Evolutionary conservation across 2,888 invertebrate genomes (phyloP), one percentile per base, ranked within the genome.

Genomic region (Standfussiana lucernea): DNA sequence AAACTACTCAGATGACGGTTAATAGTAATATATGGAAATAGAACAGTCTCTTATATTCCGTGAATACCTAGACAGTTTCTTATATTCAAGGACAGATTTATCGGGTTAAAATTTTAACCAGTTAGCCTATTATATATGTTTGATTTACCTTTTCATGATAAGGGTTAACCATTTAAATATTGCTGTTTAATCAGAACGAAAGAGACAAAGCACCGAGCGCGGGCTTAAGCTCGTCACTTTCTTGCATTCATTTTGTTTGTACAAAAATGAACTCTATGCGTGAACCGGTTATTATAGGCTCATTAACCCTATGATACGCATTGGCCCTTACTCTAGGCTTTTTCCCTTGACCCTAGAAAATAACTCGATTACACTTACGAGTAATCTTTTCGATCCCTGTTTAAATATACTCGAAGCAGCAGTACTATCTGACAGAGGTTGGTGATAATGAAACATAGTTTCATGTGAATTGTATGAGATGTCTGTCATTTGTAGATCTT

Each of bases 61-160:
- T 24, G 53, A n/a, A n/a, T n/a, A n/a, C n/a, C n/a, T n/a, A 53
- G 13, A 53, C 53, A 13, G n/a, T 28, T 53, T 56, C 56, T 15
- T 15, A 13, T 1, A 28, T 53, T 53, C n/a, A n/a, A n/a, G 11
- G 53, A 28, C n/a, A 13, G n/a, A 28, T 28, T 53, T 13, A 28
- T 53, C 53, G n/a, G n/a, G n/a, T 13, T 53, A n/a, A n/a, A n/a
- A 53, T 13, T 13, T 53, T 53, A 24, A 24, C 47, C 8, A 47
- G 24, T 0, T 21, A n/a, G 11, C n/a, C 11, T 50, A n/a, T n/a
- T 0, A n/a, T 2, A 13, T 1, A 53, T n/a, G 1, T 13, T n/a
- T 53, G 11, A 53, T 13, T 11, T 11, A 50, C 11, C n/a, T n/a
- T n/a, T n/a, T n/a, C 50, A n/a, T 53, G 4, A 53, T 24, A 50